These are phyloP conservation scores for Muscicapa comitata DNA, from an alignment of 2,797 vertebrate species.

Conservation along the genomic window DNA sequence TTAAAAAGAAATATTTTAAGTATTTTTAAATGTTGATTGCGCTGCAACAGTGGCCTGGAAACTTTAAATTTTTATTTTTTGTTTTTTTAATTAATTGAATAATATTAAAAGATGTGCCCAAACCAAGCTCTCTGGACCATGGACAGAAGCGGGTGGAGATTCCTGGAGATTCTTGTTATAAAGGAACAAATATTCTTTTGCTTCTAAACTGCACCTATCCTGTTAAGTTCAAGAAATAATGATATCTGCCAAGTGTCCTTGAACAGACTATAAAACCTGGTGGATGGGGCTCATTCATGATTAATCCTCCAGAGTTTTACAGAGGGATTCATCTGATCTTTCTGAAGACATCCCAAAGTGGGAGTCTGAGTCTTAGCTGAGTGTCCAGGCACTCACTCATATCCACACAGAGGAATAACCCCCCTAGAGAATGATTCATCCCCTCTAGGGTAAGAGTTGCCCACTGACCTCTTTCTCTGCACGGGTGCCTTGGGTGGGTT, in stretches of 20 bases:
- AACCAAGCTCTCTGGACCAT: not conserved
- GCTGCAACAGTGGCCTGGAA: not conserved
- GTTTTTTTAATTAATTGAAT: not conserved
- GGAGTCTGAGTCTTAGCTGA: not conserved
- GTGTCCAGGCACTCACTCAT: not conserved
- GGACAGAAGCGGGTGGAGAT: not conserved
- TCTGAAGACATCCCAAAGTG: not conserved
- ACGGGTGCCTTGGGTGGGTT: not conserved
- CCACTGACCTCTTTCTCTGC: not conserved
- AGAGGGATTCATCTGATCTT: not conserved
- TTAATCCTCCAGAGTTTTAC: not conserved
- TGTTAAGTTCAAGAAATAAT: not conserved
- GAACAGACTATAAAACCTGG: not conserved
- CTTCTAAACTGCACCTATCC: not conserved
- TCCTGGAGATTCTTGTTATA: not conserved
- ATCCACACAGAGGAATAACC: not conserved
- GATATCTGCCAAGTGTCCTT: not conserved
- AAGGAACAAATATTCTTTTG: not conserved
- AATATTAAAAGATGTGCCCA: not conserved
- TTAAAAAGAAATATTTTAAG: too few species aligned
- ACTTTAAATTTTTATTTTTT: not conserved
- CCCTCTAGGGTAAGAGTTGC: not conserved
- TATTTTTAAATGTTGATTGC: not conserved
- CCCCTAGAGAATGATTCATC: not conserved
- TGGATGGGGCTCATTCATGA: not conserved